These are phyloP conservation scores for Zaprionus bogoriensis DNA, from an alignment of 2,888 invertebrate genomes.

Conservation along the genomic window DNA sequence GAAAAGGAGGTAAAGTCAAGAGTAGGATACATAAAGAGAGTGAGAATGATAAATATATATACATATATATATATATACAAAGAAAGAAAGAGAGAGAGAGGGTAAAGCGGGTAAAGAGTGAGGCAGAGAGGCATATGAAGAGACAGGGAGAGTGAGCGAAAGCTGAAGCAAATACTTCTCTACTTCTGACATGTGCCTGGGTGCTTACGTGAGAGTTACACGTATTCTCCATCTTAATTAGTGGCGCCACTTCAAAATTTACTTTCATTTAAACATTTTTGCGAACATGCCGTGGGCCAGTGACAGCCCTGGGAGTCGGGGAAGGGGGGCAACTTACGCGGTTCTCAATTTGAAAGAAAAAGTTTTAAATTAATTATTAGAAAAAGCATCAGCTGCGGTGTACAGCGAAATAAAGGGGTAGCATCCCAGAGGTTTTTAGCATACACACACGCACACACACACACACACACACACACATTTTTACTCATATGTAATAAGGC, in stretches of 20 bases:
- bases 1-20: too few species aligned
- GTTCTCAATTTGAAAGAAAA: conserved; percentile 70
- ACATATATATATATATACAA: too few species aligned
- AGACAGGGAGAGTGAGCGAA: neutral
- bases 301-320: neutral
- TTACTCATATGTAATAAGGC: neutral
- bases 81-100: neutral
- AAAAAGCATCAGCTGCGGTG: conserved; percentile 78
- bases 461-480: conserved; percentile 19
- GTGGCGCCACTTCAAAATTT: conserved; percentile 20
- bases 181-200: neutral
- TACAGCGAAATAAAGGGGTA: conserved; percentile 31
- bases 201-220: neutral
- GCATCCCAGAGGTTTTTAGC: conserved; percentile 43
- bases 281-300: neutral
- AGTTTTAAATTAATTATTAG: conserved; percentile 83
- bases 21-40: neutral
- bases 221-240: conserved; percentile 29
- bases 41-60: neutral
- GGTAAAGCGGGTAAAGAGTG: neutral
- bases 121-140: neutral
- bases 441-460: conserved; percentile 20
- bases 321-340: conserved; percentile 1
- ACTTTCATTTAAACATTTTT: conserved; percentile 12
- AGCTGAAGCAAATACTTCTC: neutral